These are phyloP conservation scores for Drosophila recens DNA, from an alignment of 2,888 invertebrate genomes.

Conservation along the genomic window DNA sequence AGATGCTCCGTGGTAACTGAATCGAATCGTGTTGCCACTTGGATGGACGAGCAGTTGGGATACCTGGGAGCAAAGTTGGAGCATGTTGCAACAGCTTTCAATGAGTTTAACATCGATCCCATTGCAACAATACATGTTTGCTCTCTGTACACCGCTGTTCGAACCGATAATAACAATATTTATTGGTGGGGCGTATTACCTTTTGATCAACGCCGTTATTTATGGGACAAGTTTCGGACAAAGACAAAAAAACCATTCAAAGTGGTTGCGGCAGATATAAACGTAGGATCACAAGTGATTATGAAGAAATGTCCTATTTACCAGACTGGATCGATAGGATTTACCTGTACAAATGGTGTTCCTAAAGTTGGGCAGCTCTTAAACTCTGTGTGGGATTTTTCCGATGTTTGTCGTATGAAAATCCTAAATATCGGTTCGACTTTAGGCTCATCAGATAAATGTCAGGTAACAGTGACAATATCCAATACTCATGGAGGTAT, in stretches of 20 bases:
- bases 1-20: slow-evolving; percentile 97
- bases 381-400: slow-evolving; percentile 98
- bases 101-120: slow-evolving; percentile 91
- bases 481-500: slow-evolving; percentile 30
- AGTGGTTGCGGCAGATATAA: slow-evolving; percentile 89
- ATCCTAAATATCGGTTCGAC: slow-evolving; percentile 87
- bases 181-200: slow-evolving; percentile 99
- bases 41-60: slow-evolving; percentile 94
- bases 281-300: slow-evolving; percentile 95
- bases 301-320: slow-evolving; percentile 99
- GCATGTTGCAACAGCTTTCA: slow-evolving; percentile 90
- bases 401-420: slow-evolving; percentile 96
- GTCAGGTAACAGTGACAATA: slow-evolving; percentile 25
- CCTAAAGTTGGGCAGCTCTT: slow-evolving; percentile 98
- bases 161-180: slow-evolving; percentile 95
- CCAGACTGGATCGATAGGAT: slow-evolving; percentile 97
- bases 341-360: slow-evolving; percentile 95
- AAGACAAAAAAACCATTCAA: slow-evolving; percentile 96
- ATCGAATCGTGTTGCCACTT: slow-evolving; percentile 96
- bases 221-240: slow-evolving; percentile 97
- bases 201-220: slow-evolving; percentile 95
- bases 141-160: slow-evolving; percentile 96
- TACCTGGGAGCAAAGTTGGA: slow-evolving; percentile 92
- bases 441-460: slow-evolving; percentile 62
- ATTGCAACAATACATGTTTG: slow-evolving; percentile 95